These are phyloP conservation scores for Aphelinus certus DNA, from an alignment of 1,140 invertebrate species.

Conservation along the genomic window DNA sequence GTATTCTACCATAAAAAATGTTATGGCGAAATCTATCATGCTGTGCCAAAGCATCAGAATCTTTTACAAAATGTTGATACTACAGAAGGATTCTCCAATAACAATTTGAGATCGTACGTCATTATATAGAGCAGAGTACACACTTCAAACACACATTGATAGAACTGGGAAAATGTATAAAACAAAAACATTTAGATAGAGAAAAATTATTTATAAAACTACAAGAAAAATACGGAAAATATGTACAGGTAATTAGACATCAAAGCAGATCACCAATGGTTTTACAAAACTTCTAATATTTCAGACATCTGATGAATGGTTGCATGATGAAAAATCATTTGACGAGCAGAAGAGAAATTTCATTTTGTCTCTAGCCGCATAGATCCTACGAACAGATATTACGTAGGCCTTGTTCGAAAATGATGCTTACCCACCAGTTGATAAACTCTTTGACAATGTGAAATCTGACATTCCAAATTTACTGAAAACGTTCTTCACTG, in stretches of 20 bases:
- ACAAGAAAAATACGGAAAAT: conserved; percentile 25
- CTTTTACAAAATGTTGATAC: neutral
- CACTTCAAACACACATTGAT: conserved; percentile 16
- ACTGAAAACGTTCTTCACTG: conserved; percentile 11
- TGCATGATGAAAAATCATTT: neutral
- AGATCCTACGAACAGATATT: conserved; percentile 21
- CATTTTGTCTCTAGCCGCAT: conserved; percentile 11
- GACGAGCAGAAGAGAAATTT: conserved; percentile 4
- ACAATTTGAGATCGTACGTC: conserved; percentile 10
- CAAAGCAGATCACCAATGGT: conserved; percentile 17
- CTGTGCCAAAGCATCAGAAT: neutral
- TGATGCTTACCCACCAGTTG: conserved; percentile 21
- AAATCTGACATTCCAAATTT: conserved; percentile 31
- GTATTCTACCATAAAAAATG: neutral
- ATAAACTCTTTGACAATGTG: conserved; percentile 28
- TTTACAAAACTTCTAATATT: conserved; percentile 19
- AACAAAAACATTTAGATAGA: neutral
- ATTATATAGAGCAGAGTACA: conserved; percentile 33
- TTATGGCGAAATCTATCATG: neutral
- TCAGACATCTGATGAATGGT: conserved; percentile 22
- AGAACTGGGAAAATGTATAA: conserved; percentile 21
- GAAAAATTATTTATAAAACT: conserved; percentile 14
- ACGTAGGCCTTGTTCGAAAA: conserved; percentile 12
- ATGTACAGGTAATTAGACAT: conserved; percentile 22
- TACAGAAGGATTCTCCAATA: neutral